Evolutionary conservation across 2,113 vertebrate genomes (phyloP).

Genomic region (Seriola rivoliana): DNA sequence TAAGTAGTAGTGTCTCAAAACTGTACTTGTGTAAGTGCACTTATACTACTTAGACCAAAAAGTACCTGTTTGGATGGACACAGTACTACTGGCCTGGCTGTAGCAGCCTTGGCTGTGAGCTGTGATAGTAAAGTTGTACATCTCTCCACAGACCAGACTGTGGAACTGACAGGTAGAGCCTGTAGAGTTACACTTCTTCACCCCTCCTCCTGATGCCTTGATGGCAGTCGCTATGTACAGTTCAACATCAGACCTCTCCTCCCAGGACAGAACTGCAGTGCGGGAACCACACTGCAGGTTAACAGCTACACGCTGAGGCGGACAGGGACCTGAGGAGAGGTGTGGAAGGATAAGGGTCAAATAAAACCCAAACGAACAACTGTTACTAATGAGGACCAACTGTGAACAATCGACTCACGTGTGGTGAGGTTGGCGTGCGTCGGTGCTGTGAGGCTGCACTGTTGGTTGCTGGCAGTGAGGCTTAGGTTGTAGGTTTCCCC

Average conservation of each 20-base stretch:
- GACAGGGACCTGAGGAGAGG: constrained; percentile 73
- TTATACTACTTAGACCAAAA: not conserved
- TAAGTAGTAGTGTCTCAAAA: not conserved
- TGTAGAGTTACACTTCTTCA: constrained; percentile 57
- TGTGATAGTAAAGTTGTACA: constrained; percentile 75
- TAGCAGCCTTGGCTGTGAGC: constrained; percentile 64
- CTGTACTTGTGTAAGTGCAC: not conserved
- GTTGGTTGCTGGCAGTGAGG: constrained; percentile 68
- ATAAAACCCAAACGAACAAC: not conserved
- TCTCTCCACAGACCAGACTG: constrained; percentile 75
- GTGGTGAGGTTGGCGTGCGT: constrained; percentile 66
- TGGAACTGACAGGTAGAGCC: constrained; percentile 64
- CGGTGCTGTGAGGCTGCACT: constrained; percentile 67
- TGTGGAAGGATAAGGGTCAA: not conserved
- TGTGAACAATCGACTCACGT: constrained; percentile 65
- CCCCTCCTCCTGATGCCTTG: constrained; percentile 41
- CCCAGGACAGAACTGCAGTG: constrained; percentile 75
- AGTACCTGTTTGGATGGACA: constrained; percentile 75
- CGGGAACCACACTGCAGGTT: constrained; percentile 65
- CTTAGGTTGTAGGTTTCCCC: constrained; percentile 78
- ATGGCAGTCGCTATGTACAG: constrained; percentile 56
- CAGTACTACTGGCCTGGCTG: constrained; percentile 55
- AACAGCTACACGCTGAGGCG: constrained; percentile 65
- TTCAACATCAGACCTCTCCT: constrained; percentile 59
- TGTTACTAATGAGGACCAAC: not conserved